A percentile compares a stretch with the other conserved stretches of the same genome.
Evolutionary conservation across 1,140 invertebrate species (phyloP).

Genomic region (Lithobius niger): DNA sequence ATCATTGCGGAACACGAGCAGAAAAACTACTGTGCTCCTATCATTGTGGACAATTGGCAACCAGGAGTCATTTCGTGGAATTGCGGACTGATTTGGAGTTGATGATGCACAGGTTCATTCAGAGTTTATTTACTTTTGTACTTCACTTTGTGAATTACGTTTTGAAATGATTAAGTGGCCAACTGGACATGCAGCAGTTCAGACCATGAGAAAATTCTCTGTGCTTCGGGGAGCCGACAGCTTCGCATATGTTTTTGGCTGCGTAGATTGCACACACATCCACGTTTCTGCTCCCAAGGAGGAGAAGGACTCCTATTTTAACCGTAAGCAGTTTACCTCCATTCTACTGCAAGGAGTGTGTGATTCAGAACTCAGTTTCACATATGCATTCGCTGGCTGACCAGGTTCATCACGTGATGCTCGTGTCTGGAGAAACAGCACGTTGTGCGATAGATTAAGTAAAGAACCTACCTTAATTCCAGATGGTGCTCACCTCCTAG

Average conservation of each 20-base stretch:
- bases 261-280: background rate
- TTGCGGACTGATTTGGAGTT: background rate
- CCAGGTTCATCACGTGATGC: constrained; percentile 15
- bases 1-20: no score
- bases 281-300: background rate
- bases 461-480: background rate
- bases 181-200: background rate
- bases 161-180: background rate
- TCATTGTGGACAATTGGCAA: background rate
- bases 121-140: background rate
- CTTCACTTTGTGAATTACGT: background rate
- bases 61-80: background rate
- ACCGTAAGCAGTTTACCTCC: constrained; percentile 3
- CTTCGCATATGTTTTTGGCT: background rate
- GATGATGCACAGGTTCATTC: background rate
- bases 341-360: constrained; percentile 12
- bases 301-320: background rate
- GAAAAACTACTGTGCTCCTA: no score
- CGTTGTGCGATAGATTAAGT: background rate
- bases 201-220: background rate
- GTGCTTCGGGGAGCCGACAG: background rate
- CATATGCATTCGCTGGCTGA: constrained; percentile 13
- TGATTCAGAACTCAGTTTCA: constrained; percentile 9
- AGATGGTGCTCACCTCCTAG: constrained; percentile 23
- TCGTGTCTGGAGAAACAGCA: constrained; percentile 10